Conservation (phyloP, 92 coral and sea anemone genomes). For the Plumapathes pennacea region DNA sequence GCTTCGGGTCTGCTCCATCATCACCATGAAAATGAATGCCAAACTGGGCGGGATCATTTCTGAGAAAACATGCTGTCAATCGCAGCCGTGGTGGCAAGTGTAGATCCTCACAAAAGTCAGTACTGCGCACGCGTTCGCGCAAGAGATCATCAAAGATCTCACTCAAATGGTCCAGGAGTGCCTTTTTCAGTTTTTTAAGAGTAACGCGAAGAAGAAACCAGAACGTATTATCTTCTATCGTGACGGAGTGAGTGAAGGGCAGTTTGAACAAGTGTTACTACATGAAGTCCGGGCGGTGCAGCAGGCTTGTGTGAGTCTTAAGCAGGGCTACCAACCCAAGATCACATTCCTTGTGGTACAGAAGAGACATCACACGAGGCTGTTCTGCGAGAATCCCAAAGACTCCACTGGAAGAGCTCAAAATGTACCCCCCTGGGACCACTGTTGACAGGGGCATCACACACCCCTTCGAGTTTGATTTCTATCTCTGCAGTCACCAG, state of each 20-base stretch:
- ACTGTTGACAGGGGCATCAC: conserved; percentile 75
- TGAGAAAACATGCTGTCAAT: conserved; percentile 54
- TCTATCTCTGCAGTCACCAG: conserved; percentile 74
- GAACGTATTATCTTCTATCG: conserved; percentile 73
- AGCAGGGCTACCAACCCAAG: conserved; percentile 67
- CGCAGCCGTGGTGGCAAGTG: conserved; percentile 81
- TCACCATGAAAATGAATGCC: conserved; percentile 79
- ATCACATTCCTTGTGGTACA: conserved; percentile 77
- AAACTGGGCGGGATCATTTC: conserved; percentile 72
- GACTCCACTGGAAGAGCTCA: conserved; percentile 64
- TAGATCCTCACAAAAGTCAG: conserved; percentile 54
- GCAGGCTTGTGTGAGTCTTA: conserved; percentile 65
- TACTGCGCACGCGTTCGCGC: conserved; percentile 63
- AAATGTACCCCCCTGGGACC: conserved; percentile 81
- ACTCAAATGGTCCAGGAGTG: conserved; percentile 59
- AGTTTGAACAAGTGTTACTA: conserved; percentile 73
- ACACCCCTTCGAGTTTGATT: conserved; percentile 80
- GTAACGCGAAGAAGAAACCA: conserved; percentile 56
- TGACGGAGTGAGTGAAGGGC: conserved; percentile 85
- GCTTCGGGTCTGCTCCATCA: conserved; percentile 72
- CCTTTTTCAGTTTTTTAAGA: conserved; percentile 64
- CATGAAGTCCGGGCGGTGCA: conserved; percentile 78
- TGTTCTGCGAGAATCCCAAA: conserved; percentile 49
- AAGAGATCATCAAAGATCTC: conserved; percentile 67
- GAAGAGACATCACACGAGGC: conserved; percentile 76